Evolutionary conservation across 2,113 vertebrate genomes (phyloP).

Genomic region (Megaceryle maxima): DNA sequence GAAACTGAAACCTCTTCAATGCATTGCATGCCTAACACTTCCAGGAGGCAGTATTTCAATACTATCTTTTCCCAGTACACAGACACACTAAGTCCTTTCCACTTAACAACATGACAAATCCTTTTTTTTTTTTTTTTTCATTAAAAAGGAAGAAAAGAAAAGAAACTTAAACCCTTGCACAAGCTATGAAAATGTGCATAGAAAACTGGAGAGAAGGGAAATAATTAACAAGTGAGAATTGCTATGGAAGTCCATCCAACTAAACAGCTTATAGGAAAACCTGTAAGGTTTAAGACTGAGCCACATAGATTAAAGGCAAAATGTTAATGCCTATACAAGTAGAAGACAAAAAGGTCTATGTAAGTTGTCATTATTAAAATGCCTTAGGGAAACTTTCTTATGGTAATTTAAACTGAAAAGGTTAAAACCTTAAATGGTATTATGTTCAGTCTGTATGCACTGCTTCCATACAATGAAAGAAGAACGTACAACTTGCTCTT

Average conservation of each 20-base stretch:
- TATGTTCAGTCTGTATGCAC: conserved; percentile 3
- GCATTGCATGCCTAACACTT: background rate
- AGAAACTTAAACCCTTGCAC: conserved; percentile 28
- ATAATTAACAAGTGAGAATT: conserved; percentile 61
- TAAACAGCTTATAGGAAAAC: conserved; percentile 63
- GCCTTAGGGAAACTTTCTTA: conserved; percentile 55
- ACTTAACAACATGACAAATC: conserved; percentile 14
- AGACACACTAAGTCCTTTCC: conserved; percentile 20
- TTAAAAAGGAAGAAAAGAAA: conserved; percentile 14
- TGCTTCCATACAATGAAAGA: conserved; percentile 18
- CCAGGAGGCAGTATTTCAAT: background rate
- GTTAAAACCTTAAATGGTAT: conserved; percentile 62
- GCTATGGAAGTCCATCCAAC: conserved; percentile 39
- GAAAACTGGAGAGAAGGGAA: conserved; percentile 27
- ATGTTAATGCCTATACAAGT: conserved; percentile 53
- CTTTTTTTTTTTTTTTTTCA: conserved; percentile 6
- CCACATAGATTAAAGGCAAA: conserved; percentile 56
- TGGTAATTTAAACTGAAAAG: conserved; percentile 67
- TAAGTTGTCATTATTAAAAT: conserved; percentile 64
- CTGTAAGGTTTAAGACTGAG: conserved; percentile 53
- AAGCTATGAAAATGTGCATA: conserved; percentile 34
- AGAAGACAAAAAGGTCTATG: conserved; percentile 66
- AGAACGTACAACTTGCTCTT: conserved; percentile 11
- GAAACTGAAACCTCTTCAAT: background rate
- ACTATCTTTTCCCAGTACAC: background rate